phyloP scores from a whole-genome alignment of 2,888 invertebrate species.

The Serrognathus titanus region DNA sequence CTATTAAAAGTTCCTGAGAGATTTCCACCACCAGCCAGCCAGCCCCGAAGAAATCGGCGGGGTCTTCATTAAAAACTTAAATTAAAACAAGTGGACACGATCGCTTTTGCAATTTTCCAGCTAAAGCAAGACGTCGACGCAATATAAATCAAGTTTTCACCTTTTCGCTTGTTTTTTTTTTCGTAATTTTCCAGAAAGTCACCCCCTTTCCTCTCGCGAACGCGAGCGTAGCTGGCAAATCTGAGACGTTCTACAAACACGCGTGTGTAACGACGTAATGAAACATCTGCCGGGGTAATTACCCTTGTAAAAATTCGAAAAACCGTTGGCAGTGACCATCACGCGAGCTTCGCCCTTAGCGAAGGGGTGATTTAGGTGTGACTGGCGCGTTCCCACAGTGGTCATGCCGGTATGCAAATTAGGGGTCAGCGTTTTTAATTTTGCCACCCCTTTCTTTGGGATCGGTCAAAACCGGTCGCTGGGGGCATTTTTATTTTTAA shows the following conservation, averaged over 20 bases:
- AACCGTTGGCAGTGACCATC: constrained; percentile 15
- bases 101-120: constrained; percentile 31
- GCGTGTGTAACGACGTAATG: too few relatives aligned
- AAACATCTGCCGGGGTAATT: constrained; percentile 5
- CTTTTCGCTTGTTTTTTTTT: background rate
- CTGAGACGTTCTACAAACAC: too few relatives aligned
- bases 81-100: constrained; percentile 46
- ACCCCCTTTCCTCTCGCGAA: too few relatives aligned
- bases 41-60: constrained; percentile 33
- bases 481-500: background rate
- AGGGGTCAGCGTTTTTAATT: constrained; percentile 44
- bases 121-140: background rate
- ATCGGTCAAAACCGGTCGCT: background rate
- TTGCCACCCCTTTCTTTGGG: background rate
- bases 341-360: constrained; percentile 5
- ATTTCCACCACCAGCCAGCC: constrained; percentile 34
- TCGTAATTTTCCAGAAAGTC: too few relatives aligned
- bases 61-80: constrained; percentile 48
- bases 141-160: background rate
- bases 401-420: constrained; percentile 46
- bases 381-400: constrained; percentile 34
- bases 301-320: background rate
- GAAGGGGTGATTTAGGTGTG: background rate
- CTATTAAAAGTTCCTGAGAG: constrained; percentile 50
- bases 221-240: too few relatives aligned